Evolutionary conservation across 2,888 invertebrate species (phyloP), one percentile per base, ranked within the genome.

Genomic region (Synanthedon myopaeformis): DNA sequence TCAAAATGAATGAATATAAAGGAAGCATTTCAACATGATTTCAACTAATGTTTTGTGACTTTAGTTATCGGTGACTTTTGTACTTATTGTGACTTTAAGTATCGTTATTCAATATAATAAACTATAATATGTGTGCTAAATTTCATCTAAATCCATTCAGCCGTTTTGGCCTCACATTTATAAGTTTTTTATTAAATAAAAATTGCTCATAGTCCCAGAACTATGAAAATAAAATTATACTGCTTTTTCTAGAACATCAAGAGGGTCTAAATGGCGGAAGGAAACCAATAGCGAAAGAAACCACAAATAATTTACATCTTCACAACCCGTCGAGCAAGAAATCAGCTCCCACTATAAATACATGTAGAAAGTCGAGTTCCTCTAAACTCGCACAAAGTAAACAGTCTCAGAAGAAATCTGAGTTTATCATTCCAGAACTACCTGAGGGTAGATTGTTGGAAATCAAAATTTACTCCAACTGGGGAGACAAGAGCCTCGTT

Each of bases 401-500:
- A 57, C 61, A 57, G 53, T 56, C 59, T 8, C 65, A 66, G 35
- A 77, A 57, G 5, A 79, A 73, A 56, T 74, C 63, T 54, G 89
- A 90, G 63, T 94, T 94, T 72, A 84, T 92, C 48, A 94, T 95
- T 58, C 95, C 94, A 0, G 93, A 94, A 74, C 79, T 94, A 61
- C 95, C 94, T 0, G 79, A 78, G 58, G 95, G 94, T n/a, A 80
- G 88, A 63, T 75, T 89, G 54, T 69, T 95, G 64, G 89, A 90
- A 59, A 80, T 95, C 53, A 91, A 92, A 71, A 93, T 95, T 59
- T 79, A 89, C 55, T 89, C 89, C 14, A 93, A 94, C 41, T 95
- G 95, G 95, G 95, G 94, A 8, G 95, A 95, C 70, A 90, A 90
- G 61, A 91, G 93, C 75, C 91, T 93, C 63, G 92, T 95, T 12